These are phyloP conservation scores for Drosophila kambysellisi DNA, from an alignment of 2,888 invertebrate species.

Conservation along the genomic window DNA sequence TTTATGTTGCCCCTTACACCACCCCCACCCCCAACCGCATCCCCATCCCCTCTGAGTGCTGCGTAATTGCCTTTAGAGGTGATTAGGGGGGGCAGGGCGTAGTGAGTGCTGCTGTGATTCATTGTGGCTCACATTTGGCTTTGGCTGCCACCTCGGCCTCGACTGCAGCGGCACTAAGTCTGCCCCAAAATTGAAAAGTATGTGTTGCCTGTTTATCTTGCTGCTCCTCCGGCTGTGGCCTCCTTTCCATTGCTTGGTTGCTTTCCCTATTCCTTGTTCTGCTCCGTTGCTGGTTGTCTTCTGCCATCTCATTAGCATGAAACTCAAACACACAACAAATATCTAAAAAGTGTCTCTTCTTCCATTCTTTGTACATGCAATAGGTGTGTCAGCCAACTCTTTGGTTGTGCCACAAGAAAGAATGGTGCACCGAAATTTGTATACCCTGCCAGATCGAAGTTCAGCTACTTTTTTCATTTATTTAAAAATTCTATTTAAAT, in stretches of 20 bases:
- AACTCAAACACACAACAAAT: not conserved
- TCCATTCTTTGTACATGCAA: not conserved
- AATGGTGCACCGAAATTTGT: not conserved
- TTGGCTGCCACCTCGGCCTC: not conserved
- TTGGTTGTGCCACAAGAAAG: not conserved
- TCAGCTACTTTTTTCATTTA: not conserved
- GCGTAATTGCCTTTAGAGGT: slow-evolving; percentile 44
- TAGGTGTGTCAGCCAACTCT: not conserved
- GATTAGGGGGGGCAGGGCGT: not conserved
- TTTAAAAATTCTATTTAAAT: not conserved
- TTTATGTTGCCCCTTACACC: slow-evolving; percentile 26
- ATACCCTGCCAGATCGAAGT: not conserved
- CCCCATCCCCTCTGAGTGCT: slow-evolving; percentile 1
- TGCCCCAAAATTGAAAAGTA: slow-evolving; percentile 29
- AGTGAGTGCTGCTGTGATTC: slow-evolving; percentile 24
- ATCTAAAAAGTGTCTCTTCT: not conserved
- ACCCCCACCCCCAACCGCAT: too few species aligned
- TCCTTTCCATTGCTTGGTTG: not conserved
- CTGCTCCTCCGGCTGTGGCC: not conserved
- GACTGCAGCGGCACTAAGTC: slow-evolving; percentile 32
- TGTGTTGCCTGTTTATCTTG: slow-evolving; percentile 30
- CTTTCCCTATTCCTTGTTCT: slow-evolving; percentile 14
- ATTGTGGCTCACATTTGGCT: slow-evolving; percentile 12
- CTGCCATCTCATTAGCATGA: not conserved
- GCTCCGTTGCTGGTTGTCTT: slow-evolving; percentile 6